phyloP scores from a whole-genome alignment of 2,797 vertebrate genomes.

The Phoebastria nigripes region DNA sequence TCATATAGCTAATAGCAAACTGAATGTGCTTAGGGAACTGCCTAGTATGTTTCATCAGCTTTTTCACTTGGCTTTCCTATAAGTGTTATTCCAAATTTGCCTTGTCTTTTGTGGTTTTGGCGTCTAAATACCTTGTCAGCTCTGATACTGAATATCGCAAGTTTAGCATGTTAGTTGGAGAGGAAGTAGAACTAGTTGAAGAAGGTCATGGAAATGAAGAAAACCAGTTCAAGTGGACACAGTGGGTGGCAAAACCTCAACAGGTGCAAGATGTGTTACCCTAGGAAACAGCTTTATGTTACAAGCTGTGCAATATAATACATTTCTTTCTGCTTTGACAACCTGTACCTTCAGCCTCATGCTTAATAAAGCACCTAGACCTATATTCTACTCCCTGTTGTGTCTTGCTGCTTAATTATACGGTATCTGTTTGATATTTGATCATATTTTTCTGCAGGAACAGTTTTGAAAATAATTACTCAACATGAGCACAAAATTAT shows the following conservation, averaged over 20 bases:
- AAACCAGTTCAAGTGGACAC: neutral
- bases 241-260: slow-evolving; percentile 41
- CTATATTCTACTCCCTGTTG: slow-evolving; percentile 29
- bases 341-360: slow-evolving; percentile 1
- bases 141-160: neutral
- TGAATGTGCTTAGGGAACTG: neutral
- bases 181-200: neutral
- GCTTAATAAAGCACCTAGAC: slow-evolving; percentile 63
- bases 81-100: neutral
- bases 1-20: neutral
- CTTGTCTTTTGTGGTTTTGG: neutral
- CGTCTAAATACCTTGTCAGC: neutral
- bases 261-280: slow-evolving; percentile 32
- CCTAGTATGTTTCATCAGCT: neutral
- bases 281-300: slow-evolving; percentile 34
- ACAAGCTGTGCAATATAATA: slow-evolving; percentile 2
- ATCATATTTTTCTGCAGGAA: slow-evolving; percentile 63
- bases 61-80: neutral
- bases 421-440: slow-evolving; percentile 65
- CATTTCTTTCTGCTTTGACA: neutral
- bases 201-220: neutral
- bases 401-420: slow-evolving; percentile 64
- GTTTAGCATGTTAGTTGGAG: neutral
- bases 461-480: slow-evolving; percentile 61
- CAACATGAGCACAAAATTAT: slow-evolving; percentile 26